phyloP scores from a whole-genome alignment of 2,888 invertebrate genomes.

The Conistra vaccinii region DNA sequence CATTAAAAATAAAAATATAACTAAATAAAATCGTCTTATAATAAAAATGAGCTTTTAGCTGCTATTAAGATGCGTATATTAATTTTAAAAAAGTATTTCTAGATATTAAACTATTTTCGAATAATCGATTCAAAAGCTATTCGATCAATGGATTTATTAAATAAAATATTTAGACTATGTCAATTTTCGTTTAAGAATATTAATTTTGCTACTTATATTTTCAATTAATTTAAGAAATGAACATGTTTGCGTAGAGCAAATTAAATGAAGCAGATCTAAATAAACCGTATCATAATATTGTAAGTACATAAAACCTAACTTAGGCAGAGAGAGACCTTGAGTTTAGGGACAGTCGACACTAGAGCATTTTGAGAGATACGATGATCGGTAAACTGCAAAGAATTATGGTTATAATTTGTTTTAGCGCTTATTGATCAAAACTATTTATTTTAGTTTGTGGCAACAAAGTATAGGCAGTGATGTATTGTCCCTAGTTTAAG shows the following conservation, averaged over 20 bases:
- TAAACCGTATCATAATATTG: conserved; percentile 53
- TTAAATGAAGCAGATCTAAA: conserved; percentile 60
- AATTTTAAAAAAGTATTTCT: conserved; percentile 14
- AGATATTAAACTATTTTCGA: conserved; percentile 21
- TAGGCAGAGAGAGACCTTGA: conserved; percentile 59
- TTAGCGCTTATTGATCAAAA: not conserved
- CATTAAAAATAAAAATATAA: conserved; percentile 42
- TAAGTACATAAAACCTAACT: conserved; percentile 65
- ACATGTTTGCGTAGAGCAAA: conserved; percentile 37
- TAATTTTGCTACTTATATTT: conserved; percentile 25
- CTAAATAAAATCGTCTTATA: conserved; percentile 53
- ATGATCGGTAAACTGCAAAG: not conserved
- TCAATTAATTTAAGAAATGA: conserved; percentile 6
- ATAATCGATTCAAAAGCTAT: conserved; percentile 24
- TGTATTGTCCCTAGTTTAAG: not conserved
- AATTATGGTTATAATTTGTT: not conserved
- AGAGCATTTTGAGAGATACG: conserved; percentile 25
- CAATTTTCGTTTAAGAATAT: not conserved
- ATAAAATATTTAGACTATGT: conserved; percentile 42
- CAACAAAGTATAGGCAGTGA: conserved; percentile 10
- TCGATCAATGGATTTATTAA: conserved; percentile 29
- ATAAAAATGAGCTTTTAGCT: conserved; percentile 55
- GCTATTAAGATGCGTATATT: conserved; percentile 50
- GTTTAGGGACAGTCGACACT: conserved; percentile 51
- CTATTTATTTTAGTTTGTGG: not conserved